Percentiles rank a stretch among this genome's conserved stretches.
phyloP scores from a whole-genome alignment of 2,888 invertebrate genomes.

The Eutolmus rufibarbis region DNA sequence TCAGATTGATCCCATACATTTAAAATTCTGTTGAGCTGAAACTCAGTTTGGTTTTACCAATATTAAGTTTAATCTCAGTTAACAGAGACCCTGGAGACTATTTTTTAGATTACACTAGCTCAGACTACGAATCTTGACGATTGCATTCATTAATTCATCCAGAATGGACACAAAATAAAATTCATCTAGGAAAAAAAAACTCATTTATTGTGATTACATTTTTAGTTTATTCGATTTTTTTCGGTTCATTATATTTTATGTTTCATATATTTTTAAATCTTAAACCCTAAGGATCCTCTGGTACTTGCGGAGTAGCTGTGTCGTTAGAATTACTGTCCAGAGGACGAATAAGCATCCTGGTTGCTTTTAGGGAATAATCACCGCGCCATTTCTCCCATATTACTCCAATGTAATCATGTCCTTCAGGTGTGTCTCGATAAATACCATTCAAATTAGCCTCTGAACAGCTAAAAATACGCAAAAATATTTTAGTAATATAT shows the following conservation, averaged over 20 bases:
- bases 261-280: background rate
- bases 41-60: too few species aligned
- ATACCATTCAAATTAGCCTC: slow-evolving; percentile 68
- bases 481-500: background rate
- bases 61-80: too few species aligned
- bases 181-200: too few species aligned
- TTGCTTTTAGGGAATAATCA: slow-evolving; percentile 65
- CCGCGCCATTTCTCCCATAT: slow-evolving; percentile 69
- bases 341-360: slow-evolving; percentile 64
- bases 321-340: slow-evolving; percentile 32
- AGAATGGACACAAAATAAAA: too few species aligned
- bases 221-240: background rate
- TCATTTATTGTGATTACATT: background rate
- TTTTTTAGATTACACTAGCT: too few species aligned
- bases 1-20: too few species aligned
- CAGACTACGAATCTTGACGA: too few species aligned
- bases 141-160: too few species aligned
- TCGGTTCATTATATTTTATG: background rate
- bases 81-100: too few species aligned
- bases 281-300: slow-evolving; percentile 47
- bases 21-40: too few species aligned
- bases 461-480: slow-evolving; percentile 63
- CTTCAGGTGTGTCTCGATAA: slow-evolving; percentile 61
- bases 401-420: slow-evolving; percentile 65
- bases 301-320: background rate